Evolutionary conservation across 2,113 vertebrate genomes (phyloP), one percentile per base, ranked within the genome.

Genomic region (Paramisgurnus dabryanus): DNA sequence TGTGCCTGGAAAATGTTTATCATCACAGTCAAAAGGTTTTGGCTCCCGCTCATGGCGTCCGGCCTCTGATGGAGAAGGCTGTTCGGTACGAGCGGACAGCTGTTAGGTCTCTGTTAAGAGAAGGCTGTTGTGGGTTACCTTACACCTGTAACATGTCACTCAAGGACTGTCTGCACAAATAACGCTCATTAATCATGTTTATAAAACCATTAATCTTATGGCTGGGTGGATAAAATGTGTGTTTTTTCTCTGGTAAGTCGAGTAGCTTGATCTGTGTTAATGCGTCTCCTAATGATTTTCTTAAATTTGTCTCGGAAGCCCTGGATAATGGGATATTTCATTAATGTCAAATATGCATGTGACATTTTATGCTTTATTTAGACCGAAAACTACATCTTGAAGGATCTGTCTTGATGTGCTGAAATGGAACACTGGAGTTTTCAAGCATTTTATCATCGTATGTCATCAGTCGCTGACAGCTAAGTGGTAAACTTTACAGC

Each of bases 81-180:
- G 82, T 80, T 80, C 69, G 57, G 74, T 67, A 84, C 79, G 13
- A 11, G 39, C 69, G 6, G 76, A 72, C 67, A 85, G 78, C 82
- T 83, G 84, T 82, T 70, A 79, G 22, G 65, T 67, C 66, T 81
- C 82, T 82, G 81, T 76, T 80, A 69, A 76, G 53, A 76, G 76
- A 64, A 84, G 68, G 79, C 69, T 8, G 79, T 43, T 58, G 43
- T 88, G 80, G 83, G 4, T 85, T 80, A 67, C 77, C 71, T 76
- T 69, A 80, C 92, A 94, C 92, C 92, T 94, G 93, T 89, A 92
- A 90, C 87, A 50, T 87, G 91, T 93, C 92, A 92, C 88, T 93
- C 92, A 92, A 74, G 86, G 80, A 68, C 88, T 93, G 92, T 93
- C 91, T 86, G 82, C 90, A 7, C 82, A 68, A 64, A 89, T 89